Conservation (phyloP, 2,113 vertebrate species). For the Xenopus laevis region DNA sequence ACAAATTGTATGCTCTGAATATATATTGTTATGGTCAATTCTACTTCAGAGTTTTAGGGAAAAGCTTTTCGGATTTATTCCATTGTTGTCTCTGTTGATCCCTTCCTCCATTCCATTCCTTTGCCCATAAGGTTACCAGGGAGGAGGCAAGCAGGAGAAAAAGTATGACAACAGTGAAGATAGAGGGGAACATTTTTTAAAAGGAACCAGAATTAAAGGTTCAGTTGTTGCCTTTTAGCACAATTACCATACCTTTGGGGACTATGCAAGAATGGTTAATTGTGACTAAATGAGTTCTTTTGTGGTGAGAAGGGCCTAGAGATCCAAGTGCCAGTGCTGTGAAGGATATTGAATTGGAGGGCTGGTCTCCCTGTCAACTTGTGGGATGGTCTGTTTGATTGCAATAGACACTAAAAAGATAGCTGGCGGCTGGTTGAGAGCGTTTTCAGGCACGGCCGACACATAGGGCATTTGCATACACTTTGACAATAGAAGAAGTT, state of each 20-base stretch:
- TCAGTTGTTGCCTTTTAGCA: slow-evolving; percentile 70
- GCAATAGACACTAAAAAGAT: slow-evolving; percentile 66
- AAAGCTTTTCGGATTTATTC: slow-evolving; percentile 46
- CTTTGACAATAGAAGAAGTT: slow-evolving; percentile 24
- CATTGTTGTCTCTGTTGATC: slow-evolving; percentile 45
- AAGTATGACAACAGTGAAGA: slow-evolving; percentile 46
- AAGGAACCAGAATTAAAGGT: slow-evolving; percentile 62
- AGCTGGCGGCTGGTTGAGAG: slow-evolving; percentile 60
- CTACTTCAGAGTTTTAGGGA: background rate
- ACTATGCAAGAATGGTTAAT: slow-evolving; percentile 72
- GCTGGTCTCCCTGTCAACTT: slow-evolving; percentile 57
- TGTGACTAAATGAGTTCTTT: slow-evolving; percentile 69
- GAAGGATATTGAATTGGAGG: slow-evolving; percentile 68
- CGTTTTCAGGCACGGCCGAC: slow-evolving; percentile 54
- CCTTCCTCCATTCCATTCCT: slow-evolving; percentile 51
- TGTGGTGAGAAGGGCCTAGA: slow-evolving; percentile 58
- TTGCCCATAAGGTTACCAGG: slow-evolving; percentile 58
- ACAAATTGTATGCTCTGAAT: background rate
- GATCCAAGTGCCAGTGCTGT: slow-evolving; percentile 64
- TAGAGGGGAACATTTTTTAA: slow-evolving; percentile 54
- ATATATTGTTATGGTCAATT: slow-evolving; percentile 22
- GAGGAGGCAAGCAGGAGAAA: slow-evolving; percentile 51
- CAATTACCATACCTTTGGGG: slow-evolving; percentile 69
- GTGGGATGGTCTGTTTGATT: slow-evolving; percentile 56
- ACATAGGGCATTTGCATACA: slow-evolving; percentile 67